Evolutionary conservation across 2,888 invertebrate genomes (phyloP).

Genomic region (Cenopis cana): DNA sequence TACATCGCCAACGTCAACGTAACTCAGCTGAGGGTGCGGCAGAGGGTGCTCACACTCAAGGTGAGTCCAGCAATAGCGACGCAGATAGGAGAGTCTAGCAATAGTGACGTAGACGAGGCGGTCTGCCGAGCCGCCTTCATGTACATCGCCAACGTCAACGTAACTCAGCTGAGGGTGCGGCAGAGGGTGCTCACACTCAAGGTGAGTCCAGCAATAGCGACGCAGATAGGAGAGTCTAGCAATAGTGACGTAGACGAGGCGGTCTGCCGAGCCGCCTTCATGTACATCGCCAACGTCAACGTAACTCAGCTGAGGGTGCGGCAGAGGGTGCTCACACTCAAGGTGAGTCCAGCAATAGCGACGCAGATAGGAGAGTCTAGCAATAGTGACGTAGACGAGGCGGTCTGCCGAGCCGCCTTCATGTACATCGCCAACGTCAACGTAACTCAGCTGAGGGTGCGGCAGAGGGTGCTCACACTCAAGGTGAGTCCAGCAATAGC

Average conservation of each 20-base stretch:
- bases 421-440: conserved; percentile 77
- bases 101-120: conserved; percentile 91
- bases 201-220: conserved; percentile 59
- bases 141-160: conserved; percentile 77
- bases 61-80: conserved; percentile 57
- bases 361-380: too few species aligned
- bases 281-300: conserved; percentile 77
- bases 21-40: conserved; percentile 74
- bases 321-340: conserved; percentile 75
- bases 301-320: conserved; percentile 77
- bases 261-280: conserved; percentile 86
- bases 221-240: too few species aligned
- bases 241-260: conserved; percentile 92
- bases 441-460: conserved; percentile 76
- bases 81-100: too few species aligned
- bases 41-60: conserved; percentile 76
- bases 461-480: conserved; percentile 73
- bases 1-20: conserved; percentile 79
- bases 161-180: conserved; percentile 74
- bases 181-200: conserved; percentile 77
- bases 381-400: conserved; percentile 91
- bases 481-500: conserved; percentile 66
- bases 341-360: conserved; percentile 62
- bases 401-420: conserved; percentile 87
- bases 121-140: conserved; percentile 87